Evolutionary conservation across 2,113 vertebrate species (phyloP).

Genomic region (Panthera leo): DNA sequence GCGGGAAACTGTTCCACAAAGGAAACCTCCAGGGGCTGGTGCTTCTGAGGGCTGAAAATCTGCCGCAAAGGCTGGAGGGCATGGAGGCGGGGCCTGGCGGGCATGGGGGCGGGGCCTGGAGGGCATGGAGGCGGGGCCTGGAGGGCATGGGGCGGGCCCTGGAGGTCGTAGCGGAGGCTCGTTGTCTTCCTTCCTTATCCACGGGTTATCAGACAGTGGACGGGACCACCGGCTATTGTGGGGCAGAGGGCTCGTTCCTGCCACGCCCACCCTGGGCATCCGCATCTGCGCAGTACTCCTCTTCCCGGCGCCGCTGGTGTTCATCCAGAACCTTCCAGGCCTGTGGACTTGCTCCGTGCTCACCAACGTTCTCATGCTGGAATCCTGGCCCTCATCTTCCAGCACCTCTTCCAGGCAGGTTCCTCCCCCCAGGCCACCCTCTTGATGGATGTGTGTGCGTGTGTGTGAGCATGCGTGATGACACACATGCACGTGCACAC

Average conservation of each 20-base stretch:
- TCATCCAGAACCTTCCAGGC: conserved; percentile 85
- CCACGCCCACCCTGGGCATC: conserved; percentile 84
- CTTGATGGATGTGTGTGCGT: background rate
- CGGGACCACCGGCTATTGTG: conserved; percentile 82
- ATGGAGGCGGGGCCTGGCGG: background rate
- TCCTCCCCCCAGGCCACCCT: background rate
- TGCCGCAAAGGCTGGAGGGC: background rate
- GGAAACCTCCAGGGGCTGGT: background rate
- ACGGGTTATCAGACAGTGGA: conserved; percentile 87
- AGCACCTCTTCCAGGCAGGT: conserved; percentile 80
- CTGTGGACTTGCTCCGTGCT: conserved; percentile 86
- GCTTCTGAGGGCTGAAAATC: background rate
- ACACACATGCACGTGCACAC: background rate
- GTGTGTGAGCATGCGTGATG: background rate
- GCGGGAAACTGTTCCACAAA: background rate
- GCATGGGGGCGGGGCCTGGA: background rate
- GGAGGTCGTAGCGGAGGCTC: background rate
- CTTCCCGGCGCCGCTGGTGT: conserved; percentile 84
- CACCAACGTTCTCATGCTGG: conserved; percentile 84
- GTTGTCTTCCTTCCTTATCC: background rate
- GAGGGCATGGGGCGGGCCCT: no score
- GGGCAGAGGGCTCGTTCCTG: conserved; percentile 80
- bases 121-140: no score
- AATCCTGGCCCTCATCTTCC: conserved; percentile 87
- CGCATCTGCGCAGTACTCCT: conserved; percentile 87